These are phyloP conservation scores for Lepilemur ruficaudatus DNA, from an alignment of 2,797 vertebrate genomes.

Conservation along the genomic window DNA sequence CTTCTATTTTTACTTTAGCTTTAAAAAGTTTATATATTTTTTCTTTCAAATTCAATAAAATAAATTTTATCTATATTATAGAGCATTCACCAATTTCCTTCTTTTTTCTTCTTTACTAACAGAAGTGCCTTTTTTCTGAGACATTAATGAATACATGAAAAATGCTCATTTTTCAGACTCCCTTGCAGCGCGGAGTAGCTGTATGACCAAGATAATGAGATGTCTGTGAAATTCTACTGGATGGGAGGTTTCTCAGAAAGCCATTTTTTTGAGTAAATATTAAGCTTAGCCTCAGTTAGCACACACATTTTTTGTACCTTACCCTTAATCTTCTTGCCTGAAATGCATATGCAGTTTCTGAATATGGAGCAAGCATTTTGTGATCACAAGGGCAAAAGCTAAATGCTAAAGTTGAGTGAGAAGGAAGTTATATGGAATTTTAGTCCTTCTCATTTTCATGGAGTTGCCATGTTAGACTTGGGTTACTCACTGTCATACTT, in stretches of 20 bases:
- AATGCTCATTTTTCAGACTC: neutral
- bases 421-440: neutral
- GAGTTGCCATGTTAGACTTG: neutral
- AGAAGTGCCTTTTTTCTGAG: neutral
- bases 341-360: neutral
- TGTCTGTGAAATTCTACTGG: neutral
- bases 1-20: neutral
- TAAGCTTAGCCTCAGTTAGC: neutral
- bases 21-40: neutral
- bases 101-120: neutral
- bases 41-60: neutral
- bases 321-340: neutral
- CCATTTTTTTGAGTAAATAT: neutral
- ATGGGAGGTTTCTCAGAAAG: neutral
- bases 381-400: neutral
- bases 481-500: neutral
- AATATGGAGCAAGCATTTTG: neutral
- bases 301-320: neutral
- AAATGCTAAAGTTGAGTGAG: neutral
- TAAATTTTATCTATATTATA: neutral
- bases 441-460: neutral
- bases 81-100: neutral
- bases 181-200: neutral
- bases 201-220: neutral
- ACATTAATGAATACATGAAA: neutral